These are phyloP conservation scores for Corythornis leucogaster DNA, from an alignment of 2,797 vertebrate species.

Conservation along the genomic window DNA sequence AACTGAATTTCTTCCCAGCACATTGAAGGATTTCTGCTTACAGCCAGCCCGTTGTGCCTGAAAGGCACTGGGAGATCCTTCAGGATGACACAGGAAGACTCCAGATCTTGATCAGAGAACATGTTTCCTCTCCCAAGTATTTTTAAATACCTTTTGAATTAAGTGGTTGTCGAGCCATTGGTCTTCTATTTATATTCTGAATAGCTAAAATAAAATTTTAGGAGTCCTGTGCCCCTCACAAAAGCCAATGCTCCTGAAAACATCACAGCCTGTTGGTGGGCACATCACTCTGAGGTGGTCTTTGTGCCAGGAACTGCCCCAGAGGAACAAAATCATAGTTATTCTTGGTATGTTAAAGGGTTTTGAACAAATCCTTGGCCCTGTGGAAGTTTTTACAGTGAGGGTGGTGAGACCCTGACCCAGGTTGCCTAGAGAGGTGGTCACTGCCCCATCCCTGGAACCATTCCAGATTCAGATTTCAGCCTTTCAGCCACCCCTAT, in stretches of 20 bases:
- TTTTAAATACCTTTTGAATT: background rate
- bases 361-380: background rate
- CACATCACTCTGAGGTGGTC: background rate
- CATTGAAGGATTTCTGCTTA: background rate
- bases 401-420: too few species aligned
- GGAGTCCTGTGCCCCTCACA: background rate
- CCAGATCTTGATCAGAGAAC: background rate
- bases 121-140: background rate
- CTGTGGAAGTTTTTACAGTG: background rate
- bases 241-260: background rate
- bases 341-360: background rate
- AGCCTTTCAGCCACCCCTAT: background rate
- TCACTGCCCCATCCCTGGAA: too few species aligned
- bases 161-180: conserved; percentile 12
- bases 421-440: too few species aligned
- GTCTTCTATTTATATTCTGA: conserved; percentile 23
- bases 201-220: background rate
- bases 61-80: background rate
- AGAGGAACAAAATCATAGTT: background rate
- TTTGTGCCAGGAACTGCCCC: background rate
- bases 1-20: background rate
- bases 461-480: background rate
- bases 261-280: rapidly evolving
- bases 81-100: background rate
- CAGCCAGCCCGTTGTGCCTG: background rate